Evolutionary conservation across 2,888 invertebrate species (phyloP).

Genomic region (Tridacna crocea): DNA sequence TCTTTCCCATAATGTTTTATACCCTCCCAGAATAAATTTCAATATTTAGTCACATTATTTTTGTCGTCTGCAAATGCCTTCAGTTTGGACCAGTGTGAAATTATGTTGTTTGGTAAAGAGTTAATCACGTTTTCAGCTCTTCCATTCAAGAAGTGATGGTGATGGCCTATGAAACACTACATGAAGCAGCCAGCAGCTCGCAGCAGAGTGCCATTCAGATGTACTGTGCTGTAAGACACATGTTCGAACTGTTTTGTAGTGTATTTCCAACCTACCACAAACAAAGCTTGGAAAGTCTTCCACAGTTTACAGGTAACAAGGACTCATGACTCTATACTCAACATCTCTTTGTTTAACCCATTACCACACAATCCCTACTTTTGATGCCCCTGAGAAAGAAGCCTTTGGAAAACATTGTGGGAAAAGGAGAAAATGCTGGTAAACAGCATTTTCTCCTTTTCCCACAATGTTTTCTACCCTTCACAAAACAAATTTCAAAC

Average conservation of each 20-base stretch:
- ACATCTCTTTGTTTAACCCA: too few species aligned
- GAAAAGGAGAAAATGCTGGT: neutral
- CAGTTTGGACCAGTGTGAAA: too few species aligned
- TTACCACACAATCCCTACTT: too few species aligned
- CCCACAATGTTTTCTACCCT: neutral
- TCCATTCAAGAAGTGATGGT: constrained; percentile 86
- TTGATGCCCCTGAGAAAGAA: neutral
- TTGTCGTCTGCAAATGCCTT: too few species aligned
- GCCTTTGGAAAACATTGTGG: neutral
- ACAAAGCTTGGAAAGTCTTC: constrained; percentile 91
- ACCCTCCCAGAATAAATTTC: too few species aligned
- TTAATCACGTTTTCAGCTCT: constrained; percentile 65
- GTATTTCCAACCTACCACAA: constrained; percentile 92
- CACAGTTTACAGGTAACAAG: constrained; percentile 91
- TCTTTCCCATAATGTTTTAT: too few species aligned
- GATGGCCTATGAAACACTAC: constrained; percentile 88
- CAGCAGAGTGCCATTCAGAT: constrained; percentile 88
- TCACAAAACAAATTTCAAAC: too few species aligned
- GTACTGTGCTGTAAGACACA: constrained; percentile 89
- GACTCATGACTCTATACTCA: neutral
- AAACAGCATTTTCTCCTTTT: neutral
- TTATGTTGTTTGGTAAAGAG: too few species aligned
- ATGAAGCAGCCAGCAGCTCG: constrained; percentile 88
- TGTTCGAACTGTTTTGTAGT: constrained; percentile 91
- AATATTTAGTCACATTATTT: too few species aligned